These are phyloP conservation scores for Hyperoplus immaculatus DNA, from an alignment of 2,797 vertebrate genomes.

Conservation along the genomic window DNA sequence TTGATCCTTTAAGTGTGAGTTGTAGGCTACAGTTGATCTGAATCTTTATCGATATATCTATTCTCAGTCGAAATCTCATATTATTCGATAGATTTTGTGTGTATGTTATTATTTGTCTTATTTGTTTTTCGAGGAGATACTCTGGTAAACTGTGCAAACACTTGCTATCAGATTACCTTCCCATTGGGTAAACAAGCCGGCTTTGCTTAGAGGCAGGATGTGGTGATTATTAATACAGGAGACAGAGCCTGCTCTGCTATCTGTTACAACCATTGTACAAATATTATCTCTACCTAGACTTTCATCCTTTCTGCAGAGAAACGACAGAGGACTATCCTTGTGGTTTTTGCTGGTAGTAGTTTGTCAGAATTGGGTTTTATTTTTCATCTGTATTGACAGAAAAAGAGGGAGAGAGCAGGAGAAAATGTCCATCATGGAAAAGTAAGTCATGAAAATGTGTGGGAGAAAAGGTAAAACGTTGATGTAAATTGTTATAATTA, in stretches of 20 bases:
- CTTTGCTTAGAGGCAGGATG: slow-evolving; percentile 41
- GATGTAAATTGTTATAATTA: not conserved
- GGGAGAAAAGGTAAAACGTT: not conserved
- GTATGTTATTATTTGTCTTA: not conserved
- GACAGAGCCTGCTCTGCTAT: slow-evolving; percentile 1
- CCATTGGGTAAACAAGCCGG: slow-evolving; percentile 30
- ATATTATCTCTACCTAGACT: slow-evolving; percentile 47
- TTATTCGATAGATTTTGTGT: too few species aligned
- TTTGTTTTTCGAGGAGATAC: not conserved
- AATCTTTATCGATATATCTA: not conserved
- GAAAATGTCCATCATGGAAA: not conserved
- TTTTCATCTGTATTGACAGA: not conserved
- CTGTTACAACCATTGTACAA: slow-evolving; percentile 27
- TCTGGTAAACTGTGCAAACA: slow-evolving; percentile 5
- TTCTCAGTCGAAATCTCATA: too few species aligned
- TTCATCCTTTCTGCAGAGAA: slow-evolving; percentile 11
- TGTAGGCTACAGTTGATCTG: not conserved
- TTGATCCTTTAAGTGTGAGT: not conserved
- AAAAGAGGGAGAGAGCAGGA: slow-evolving; percentile 5
- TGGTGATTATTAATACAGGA: slow-evolving; percentile 37
- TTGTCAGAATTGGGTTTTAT: slow-evolving; percentile 10
- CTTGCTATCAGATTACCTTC: slow-evolving; percentile 24
- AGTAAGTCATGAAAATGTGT: not conserved
- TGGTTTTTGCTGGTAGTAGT: slow-evolving; percentile 24
- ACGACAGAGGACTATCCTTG: slow-evolving; percentile 11